Base-by-base conservation (phyloP, 1,140 invertebrate species). In the Cherax destructor region DNA sequence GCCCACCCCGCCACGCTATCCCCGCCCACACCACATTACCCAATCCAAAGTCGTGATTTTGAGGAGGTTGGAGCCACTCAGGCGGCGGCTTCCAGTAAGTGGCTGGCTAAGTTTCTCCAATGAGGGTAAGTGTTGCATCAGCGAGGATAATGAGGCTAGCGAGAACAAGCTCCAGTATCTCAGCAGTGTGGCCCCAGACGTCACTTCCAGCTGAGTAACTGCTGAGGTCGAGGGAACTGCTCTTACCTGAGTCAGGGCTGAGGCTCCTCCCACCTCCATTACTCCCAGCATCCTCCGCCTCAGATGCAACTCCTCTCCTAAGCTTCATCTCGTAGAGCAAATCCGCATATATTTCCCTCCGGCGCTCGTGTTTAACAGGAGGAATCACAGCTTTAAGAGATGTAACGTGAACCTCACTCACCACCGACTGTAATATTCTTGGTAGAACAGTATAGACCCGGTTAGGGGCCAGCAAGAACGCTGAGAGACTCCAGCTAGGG, bases 81-180 rank as follows among this genome's bases (percentile, higher is more conserved):
- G 78, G 50, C 50, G 69, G 24, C 49, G 76, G 78, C 65, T 91
- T 86, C 84, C 21, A 86, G 30, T 81, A 86, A 91, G 83, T 80
- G 61, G 77, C 49, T 50, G 61, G 84, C 69, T 91, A 91, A 91
- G 84, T 83, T 80, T 81, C 90, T 80, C 90, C 90, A 91, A 91
- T 91, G 90, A 86, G 85, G 90, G 80, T 87, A 91, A 86, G 84
- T 91, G 90, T 91, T 86, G 83, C 90, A 91, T 91, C 90, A 91
- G 56, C 77, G n/a, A 41, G 84, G 84, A 83, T 91, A 91, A 91
- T 91, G 90, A 91, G 69, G 59, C 78, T 65, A 80, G 24, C 84
- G 81, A 81, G 76, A 76, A 81, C 79, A 69, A 24, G n/a, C 47
- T 61, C n/a, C 47, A 84, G 50, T 79, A 85, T 77, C 69, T 91